Evolutionary conservation across 1,140 invertebrate species (phyloP), one percentile per base, ranked within the genome.

Genomic region (Drosophila santomea): DNA sequence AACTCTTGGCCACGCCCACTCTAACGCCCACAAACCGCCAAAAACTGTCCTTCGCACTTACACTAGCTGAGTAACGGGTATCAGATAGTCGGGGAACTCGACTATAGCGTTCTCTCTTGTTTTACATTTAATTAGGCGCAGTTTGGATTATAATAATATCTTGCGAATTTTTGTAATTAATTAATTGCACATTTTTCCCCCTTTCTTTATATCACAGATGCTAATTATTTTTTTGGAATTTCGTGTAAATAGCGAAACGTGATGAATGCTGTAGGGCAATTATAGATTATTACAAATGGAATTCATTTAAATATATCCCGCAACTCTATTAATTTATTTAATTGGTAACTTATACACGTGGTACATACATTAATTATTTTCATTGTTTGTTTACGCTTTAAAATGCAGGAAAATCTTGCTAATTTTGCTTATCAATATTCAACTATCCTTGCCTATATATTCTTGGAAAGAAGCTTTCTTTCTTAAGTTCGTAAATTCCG

Each of bases 141-240:
- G 17, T 17, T 17, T 17, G 17, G 17, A 14, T 6, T 45, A 23
- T 45, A 12, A 23, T 11, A 44, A 2, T 4, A 45, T 11, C 44
- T 14, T 5, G 12, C 17, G 4, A 11, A 32, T 28, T 35, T 32
- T 2, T 4, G 3, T 17, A 12, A 12, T 35, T 50, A 50, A 50
- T 32, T 32, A 15, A 50, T 4, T 15, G 7, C 15, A 50, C 25
- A 10, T 50, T 50, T 50, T 35, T 17, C 10, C 25, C n/a, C 25
- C 8, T 28, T 50, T 50, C 8, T n/a, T 25, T n/a, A 32, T 12
- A 35, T 35, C 11, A 35, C 15, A 35, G 35, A 50, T 50, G 47
- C 47, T 28, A 50, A 50, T 50, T 50, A 2, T 50, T 50, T 32
- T 32, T 10, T 50, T 15, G 1, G n/a, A 50, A 32, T 50, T 15